Percentiles rank a stretch among this genome's conserved stretches.
Evolutionary conservation across 2,797 vertebrate species (phyloP).

Genomic region (Coccyzus lansbergi): DNA sequence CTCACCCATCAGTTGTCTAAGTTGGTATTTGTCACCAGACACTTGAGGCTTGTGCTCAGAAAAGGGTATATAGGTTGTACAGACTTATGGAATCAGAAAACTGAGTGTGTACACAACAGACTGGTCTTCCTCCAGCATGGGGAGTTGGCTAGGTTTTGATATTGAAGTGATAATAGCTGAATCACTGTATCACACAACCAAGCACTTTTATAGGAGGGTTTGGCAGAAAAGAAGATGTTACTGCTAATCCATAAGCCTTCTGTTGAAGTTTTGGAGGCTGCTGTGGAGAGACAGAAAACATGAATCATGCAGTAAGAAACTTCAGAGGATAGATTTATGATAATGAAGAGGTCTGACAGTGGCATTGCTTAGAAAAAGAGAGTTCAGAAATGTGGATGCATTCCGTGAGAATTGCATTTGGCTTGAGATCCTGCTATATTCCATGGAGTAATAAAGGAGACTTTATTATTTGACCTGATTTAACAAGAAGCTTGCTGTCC

Average conservation of each 20-base stretch:
- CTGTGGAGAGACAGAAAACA: neutral
- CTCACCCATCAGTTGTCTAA: neutral
- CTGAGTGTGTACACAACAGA: neutral
- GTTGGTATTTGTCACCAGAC: neutral
- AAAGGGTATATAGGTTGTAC: neutral
- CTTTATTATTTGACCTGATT: neutral
- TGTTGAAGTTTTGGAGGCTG: slow-evolving; percentile 35
- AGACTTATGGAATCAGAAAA: neutral
- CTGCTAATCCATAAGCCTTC: neutral
- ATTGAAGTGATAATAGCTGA: slow-evolving; percentile 35
- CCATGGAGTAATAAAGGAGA: neutral
- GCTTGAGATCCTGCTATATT: neutral
- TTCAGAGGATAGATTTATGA: slow-evolving; percentile 12
- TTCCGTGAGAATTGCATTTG: neutral
- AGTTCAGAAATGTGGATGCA: neutral
- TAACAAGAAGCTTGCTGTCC: neutral
- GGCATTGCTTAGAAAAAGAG: neutral
- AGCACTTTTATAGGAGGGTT: neutral
- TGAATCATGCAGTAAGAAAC: slow-evolving; percentile 7
- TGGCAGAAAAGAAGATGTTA: slow-evolving; percentile 25
- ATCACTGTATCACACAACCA: slow-evolving; percentile 29
- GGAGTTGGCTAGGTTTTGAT: slow-evolving; percentile 20
- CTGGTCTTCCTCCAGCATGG: neutral
- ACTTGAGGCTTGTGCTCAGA: neutral
- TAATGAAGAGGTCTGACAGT: neutral